A percentile compares a stretch with the other conserved stretches of the same genome.
Conservation (phyloP, 2,113 vertebrate genomes). For the Pelmatolapia mariae region DNA sequence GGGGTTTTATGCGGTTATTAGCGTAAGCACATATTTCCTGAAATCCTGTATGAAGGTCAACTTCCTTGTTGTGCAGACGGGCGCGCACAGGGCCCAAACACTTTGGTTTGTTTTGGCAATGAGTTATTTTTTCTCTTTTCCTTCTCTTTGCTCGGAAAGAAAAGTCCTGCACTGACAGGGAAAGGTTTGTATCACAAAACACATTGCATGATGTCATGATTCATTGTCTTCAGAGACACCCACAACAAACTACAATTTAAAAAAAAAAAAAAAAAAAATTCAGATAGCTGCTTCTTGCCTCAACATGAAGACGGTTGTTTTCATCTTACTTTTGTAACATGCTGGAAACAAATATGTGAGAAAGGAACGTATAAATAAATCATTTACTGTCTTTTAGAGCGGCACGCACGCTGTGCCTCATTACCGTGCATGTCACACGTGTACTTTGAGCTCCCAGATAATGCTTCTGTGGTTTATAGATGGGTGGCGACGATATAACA, state of each 20-base stretch:
- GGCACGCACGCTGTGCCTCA: conserved; percentile 41
- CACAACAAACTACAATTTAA: conserved; percentile 55
- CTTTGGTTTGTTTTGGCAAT: conserved; percentile 50
- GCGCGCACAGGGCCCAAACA: conserved; percentile 9
- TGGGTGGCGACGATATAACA: conserved; percentile 31
- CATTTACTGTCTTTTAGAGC: conserved; percentile 52
- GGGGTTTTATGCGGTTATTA: background rate
- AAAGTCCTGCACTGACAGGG: conserved; percentile 45
- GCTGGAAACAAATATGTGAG: conserved; percentile 57
- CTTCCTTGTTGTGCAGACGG: conserved; percentile 19
- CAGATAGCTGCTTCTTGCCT: conserved; percentile 38
- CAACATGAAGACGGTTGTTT: conserved; percentile 46
- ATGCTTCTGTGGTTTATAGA: conserved; percentile 47
- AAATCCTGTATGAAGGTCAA: conserved; percentile 37
- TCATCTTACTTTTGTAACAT: conserved; percentile 55
- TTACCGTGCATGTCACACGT: conserved; percentile 49
- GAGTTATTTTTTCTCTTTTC: background rate
- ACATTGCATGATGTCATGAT: conserved; percentile 57
- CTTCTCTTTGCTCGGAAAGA: conserved; percentile 14
- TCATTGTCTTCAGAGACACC: conserved; percentile 61
- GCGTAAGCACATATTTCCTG: background rate
- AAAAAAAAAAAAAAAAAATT: conserved; percentile 36
- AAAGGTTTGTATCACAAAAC: conserved; percentile 62
- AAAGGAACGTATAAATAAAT: conserved; percentile 67
- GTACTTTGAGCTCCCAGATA: conserved; percentile 52